Percentiles rank a stretch among this genome's conserved stretches.
Conservation (phyloP, 2,888 invertebrate species). For the Lithosia quadra region DNA sequence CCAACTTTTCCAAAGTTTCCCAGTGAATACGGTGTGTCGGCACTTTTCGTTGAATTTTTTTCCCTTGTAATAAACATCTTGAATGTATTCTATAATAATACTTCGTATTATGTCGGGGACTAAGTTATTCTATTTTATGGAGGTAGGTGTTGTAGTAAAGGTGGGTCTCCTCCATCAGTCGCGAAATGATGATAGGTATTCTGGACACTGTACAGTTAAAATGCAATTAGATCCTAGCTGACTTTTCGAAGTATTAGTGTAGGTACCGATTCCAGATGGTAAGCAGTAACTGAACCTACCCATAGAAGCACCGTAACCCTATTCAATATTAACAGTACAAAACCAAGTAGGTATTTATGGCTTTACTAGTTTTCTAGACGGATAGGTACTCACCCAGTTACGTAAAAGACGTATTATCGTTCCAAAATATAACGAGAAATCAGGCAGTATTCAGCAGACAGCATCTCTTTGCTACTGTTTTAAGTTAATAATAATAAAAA, state of each 20-base stretch:
- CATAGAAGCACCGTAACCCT: too few relatives aligned
- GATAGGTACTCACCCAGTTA: background rate
- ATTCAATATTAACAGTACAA: background rate
- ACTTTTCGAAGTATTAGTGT: too few relatives aligned
- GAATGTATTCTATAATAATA: constrained; percentile 29
- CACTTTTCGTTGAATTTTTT: constrained; percentile 56
- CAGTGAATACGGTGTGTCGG: constrained; percentile 56
- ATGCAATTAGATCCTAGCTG: too few relatives aligned
- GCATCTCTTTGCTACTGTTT: too few relatives aligned
- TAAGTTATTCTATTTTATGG: constrained; percentile 1
- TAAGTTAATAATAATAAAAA: background rate
- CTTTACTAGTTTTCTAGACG: background rate
- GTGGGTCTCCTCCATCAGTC: background rate
- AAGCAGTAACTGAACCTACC: too few relatives aligned
- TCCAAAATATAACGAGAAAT: background rate
- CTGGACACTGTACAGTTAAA: too few relatives aligned
- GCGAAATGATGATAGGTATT: background rate
- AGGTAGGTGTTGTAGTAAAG: background rate
- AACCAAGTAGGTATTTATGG: background rate
- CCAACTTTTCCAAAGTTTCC: constrained; percentile 60
- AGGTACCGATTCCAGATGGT: too few relatives aligned
- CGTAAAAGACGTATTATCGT: too few relatives aligned
- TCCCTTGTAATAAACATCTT: constrained; percentile 36
- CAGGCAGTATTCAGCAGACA: background rate
- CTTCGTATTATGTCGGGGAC: constrained; percentile 11